These are phyloP conservation scores for Dascillus cervinus DNA, from an alignment of 2,888 invertebrate genomes.

Conservation along the genomic window DNA sequence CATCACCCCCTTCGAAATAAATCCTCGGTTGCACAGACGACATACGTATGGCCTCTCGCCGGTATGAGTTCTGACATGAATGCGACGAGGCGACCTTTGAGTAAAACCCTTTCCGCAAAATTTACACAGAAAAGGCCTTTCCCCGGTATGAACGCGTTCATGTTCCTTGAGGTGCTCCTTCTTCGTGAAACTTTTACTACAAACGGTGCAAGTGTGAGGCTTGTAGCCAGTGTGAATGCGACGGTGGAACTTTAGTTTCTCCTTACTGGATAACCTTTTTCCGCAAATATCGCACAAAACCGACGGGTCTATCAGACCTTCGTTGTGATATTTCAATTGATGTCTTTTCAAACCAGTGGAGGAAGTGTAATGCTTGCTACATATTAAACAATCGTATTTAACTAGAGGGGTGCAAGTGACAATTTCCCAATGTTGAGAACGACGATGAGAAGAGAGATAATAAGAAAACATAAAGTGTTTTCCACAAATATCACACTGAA, in stretches of 20 bases:
- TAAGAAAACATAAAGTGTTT: slow-evolving; percentile 45
- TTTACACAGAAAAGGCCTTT: slow-evolving; percentile 32
- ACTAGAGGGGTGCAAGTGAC: too few relatives aligned
- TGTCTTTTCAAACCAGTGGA: too few relatives aligned
- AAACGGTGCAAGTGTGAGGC: slow-evolving; percentile 26
- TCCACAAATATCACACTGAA: slow-evolving; percentile 47
- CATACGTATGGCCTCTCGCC: slow-evolving; percentile 42
- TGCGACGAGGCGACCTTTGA: slow-evolving; percentile 27
- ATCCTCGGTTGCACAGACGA: slow-evolving; percentile 48
- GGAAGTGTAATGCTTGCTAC: too few relatives aligned
- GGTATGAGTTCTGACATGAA: slow-evolving; percentile 28
- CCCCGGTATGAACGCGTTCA: slow-evolving; percentile 32
- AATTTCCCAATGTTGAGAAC: too few relatives aligned
- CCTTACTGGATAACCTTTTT: slow-evolving; percentile 32
- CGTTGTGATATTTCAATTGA: too few relatives aligned
- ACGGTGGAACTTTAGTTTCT: slow-evolving; percentile 30
- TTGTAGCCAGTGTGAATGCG: slow-evolving; percentile 29
- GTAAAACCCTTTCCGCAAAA: slow-evolving; percentile 33
- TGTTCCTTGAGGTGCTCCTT: slow-evolving; percentile 30
- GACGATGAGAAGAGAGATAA: slow-evolving; percentile 31
- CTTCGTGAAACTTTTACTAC: slow-evolving; percentile 45
- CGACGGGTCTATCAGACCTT: too few relatives aligned
- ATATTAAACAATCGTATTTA: too few relatives aligned
- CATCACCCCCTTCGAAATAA: slow-evolving; percentile 31
- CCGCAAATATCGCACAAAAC: slow-evolving; percentile 35